Evolutionary conservation across 2,113 vertebrate genomes (phyloP).

Genomic region (Vulpes vulpes): DNA sequence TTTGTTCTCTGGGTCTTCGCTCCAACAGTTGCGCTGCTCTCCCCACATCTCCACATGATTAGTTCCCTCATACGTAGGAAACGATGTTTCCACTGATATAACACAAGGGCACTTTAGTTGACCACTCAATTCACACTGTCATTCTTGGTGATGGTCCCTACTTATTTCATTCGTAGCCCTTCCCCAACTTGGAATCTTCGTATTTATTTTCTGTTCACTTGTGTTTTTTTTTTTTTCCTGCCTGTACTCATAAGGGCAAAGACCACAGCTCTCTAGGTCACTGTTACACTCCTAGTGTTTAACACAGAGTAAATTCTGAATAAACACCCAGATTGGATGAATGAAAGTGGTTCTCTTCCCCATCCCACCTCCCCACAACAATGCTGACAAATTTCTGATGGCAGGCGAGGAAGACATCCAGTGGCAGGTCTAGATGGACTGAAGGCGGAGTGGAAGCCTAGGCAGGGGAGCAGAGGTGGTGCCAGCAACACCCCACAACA

Average conservation of each 20-base stretch:
- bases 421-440: no score
- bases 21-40: neutral
- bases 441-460: no score
- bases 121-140: neutral
- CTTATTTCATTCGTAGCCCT: neutral
- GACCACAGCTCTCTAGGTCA: neutral
- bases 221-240: neutral
- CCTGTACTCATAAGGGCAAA: neutral
- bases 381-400: neutral
- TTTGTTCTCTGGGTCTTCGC: neutral
- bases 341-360: neutral
- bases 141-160: neutral
- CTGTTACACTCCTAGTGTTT: neutral
- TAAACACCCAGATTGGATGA: neutral
- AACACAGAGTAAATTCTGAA: neutral
- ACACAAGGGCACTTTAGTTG: neutral
- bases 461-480: neutral
- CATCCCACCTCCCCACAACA: neutral
- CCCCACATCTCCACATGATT: neutral
- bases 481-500: neutral
- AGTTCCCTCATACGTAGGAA: neutral
- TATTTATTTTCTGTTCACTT: neutral
- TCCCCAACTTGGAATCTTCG: neutral
- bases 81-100: neutral
- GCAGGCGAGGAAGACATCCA: neutral